Evolutionary conservation across 2,888 invertebrate species (phyloP), one percentile per base, ranked within the genome.

Genomic region (Cantharis nigra): DNA sequence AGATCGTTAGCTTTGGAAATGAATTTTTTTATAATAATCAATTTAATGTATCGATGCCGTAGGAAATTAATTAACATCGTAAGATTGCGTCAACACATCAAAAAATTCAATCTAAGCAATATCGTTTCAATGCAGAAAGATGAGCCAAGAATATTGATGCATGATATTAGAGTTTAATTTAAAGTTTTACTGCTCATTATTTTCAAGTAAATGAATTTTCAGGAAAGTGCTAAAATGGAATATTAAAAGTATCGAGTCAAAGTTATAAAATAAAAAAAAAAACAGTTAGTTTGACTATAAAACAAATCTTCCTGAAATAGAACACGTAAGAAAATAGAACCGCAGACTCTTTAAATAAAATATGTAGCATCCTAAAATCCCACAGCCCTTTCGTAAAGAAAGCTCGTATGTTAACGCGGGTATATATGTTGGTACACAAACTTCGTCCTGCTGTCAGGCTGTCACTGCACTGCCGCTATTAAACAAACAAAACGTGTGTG

Each of bases 261-360:
- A n/a, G 5, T 16, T 30, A 11, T 18, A 18, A 63, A 18, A 14
- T 70, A 23, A 11, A 70, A 63, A 70, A 63, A 16, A 67, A 67
- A 67, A n/a, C 65, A 26, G n/a, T 67, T 70, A 65, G 67, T 62
- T n/a, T 13, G 30, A 49, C 49, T 72, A 70, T 75, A 75, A 75
- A 78, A 75, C 75, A 78, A 78, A 78, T 78, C 78, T 73, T 72
- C 70, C 63, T 33, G 63, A 75, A 78, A 78, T 75, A 75, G 72
- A 78, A 78, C 69, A 77, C 74, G 69, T 75, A 78, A 72, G 77
- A 69, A 72, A 78, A 72, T 70, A 78, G 64, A 73, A 75, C 78
- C 78, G 71, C 78, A 75, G 72, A 77, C 74, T 79, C 74, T 80
- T 80, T 79, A 79, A 79, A 80, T 80, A 80, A 80, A 80, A 80